These are phyloP conservation scores for Orthosia gracilis DNA, from an alignment of 2,888 invertebrate species.

Conservation along the genomic window DNA sequence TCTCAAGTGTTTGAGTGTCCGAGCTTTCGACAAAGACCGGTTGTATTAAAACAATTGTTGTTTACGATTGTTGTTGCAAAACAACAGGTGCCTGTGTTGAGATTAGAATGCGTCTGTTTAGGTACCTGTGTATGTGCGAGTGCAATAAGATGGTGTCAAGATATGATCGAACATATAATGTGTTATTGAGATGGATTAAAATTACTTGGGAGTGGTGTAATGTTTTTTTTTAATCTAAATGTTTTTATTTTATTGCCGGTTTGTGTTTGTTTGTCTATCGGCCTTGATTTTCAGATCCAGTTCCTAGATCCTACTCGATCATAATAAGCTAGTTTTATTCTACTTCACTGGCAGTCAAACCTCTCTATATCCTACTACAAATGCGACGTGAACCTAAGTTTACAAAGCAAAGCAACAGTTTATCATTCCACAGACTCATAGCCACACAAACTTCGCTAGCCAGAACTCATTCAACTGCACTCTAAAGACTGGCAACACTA, in stretches of 20 bases:
- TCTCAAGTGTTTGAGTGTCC: slow-evolving; percentile 32
- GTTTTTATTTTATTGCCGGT: neutral
- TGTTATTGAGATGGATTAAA: slow-evolving; percentile 51
- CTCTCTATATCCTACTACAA: no score
- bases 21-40: slow-evolving; percentile 49
- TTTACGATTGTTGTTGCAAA: slow-evolving; percentile 54
- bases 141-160: slow-evolving; percentile 31
- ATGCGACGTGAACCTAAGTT: no score
- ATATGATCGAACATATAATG: slow-evolving; percentile 24
- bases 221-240: neutral
- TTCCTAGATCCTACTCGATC: neutral
- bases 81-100: slow-evolving; percentile 54
- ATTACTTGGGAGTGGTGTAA: slow-evolving; percentile 18
- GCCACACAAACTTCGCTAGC: slow-evolving; percentile 27
- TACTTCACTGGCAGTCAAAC: no score
- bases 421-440: slow-evolving; percentile 21
- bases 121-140: slow-evolving; percentile 23
- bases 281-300: neutral
- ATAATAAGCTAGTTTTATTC: no score
- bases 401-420: neutral
- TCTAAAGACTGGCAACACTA: slow-evolving; percentile 30
- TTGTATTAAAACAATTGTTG: slow-evolving; percentile 32
- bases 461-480: slow-evolving; percentile 40
- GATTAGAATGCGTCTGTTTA: slow-evolving; percentile 36
- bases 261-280: neutral